Conservation (phyloP, 2,888 invertebrate genomes). For the Sminthurides aquaticus region DNA sequence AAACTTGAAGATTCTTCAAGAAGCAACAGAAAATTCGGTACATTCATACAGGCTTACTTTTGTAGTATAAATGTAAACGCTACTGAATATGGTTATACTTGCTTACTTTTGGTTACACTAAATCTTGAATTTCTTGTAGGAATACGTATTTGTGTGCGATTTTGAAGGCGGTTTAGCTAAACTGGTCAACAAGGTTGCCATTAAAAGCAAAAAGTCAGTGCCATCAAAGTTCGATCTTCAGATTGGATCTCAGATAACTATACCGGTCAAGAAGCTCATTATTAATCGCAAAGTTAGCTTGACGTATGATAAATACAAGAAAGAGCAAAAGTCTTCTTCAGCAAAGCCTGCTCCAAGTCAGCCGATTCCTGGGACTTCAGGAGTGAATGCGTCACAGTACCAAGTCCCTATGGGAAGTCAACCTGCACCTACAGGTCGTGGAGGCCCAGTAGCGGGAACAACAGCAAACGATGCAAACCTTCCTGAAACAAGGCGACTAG, state of each 20-base stretch:
- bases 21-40: slow-evolving; percentile 12
- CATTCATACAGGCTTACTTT: no score
- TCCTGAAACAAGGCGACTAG: slow-evolving; percentile 22
- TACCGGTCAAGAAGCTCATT: slow-evolving; percentile 31
- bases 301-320: slow-evolving; percentile 9
- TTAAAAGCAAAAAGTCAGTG: slow-evolving; percentile 18
- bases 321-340: not conserved
- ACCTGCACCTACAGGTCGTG: not conserved
- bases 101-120: no score
- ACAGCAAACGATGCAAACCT: slow-evolving; percentile 8
- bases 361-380: not conserved
- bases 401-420: not conserved
- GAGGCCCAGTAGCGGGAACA: not conserved
- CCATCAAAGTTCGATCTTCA: slow-evolving; percentile 32
- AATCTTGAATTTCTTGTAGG: slow-evolving; percentile 12
- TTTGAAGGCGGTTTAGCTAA: slow-evolving; percentile 16
- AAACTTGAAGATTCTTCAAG: slow-evolving; percentile 18
- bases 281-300: slow-evolving; percentile 30
- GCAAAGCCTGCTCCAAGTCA: not conserved
- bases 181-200: slow-evolving; percentile 27
- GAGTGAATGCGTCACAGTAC: not conserved
- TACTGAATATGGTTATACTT: no score
- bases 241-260: slow-evolving; percentile 29
- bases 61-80: not conserved
- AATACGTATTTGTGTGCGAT: not conserved